Conservation (phyloP, 2,888 invertebrate species). For the Leucoma salicis region DNA sequence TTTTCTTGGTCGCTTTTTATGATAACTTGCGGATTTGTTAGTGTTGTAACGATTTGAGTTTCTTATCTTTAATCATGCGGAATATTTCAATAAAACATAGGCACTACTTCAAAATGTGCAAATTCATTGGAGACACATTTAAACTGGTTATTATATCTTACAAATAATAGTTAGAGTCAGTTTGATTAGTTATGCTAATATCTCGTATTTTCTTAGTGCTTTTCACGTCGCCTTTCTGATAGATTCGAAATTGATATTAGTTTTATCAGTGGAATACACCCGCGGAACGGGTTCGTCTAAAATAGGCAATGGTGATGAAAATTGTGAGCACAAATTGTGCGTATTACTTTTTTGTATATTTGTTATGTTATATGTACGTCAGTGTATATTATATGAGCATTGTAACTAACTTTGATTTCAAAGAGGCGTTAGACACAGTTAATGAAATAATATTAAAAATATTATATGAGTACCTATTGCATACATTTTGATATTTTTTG, state of each 20-base stretch:
- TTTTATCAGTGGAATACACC: conserved; percentile 56
- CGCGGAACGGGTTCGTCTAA: conserved; percentile 48
- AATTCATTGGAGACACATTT: too few relatives aligned
- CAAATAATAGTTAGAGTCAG: conserved; percentile 17
- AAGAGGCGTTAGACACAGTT: conserved; percentile 6
- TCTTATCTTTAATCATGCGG: too few relatives aligned
- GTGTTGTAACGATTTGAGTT: too few relatives aligned
- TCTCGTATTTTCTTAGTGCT: conserved; percentile 17
- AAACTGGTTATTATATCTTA: conserved; percentile 27
- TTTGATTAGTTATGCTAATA: conserved; percentile 23
- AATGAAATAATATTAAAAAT: conserved; percentile 3
- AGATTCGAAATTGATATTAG: conserved; percentile 79
- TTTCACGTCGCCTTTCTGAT: conserved; percentile 60
- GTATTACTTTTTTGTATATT: conserved; percentile 49
- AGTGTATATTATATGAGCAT: conserved; percentile 5
- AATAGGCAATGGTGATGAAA: conserved; percentile 46
- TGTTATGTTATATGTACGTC: conserved; percentile 61
- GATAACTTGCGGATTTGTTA: too few relatives aligned
- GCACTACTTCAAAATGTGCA: too few relatives aligned
- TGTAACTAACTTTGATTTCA: conserved; percentile 3
- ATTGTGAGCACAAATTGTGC: conserved; percentile 70
- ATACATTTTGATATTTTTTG: conserved; percentile 12
- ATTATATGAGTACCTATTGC: conserved; percentile 12
- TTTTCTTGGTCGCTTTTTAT: too few relatives aligned
- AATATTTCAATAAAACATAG: too few relatives aligned